A percentile compares a stretch with the other conserved stretches of the same genome.
These are phyloP conservation scores for Butastur rufipennis DNA, from an alignment of 2,113 vertebrate genomes.

Conservation along the genomic window DNA sequence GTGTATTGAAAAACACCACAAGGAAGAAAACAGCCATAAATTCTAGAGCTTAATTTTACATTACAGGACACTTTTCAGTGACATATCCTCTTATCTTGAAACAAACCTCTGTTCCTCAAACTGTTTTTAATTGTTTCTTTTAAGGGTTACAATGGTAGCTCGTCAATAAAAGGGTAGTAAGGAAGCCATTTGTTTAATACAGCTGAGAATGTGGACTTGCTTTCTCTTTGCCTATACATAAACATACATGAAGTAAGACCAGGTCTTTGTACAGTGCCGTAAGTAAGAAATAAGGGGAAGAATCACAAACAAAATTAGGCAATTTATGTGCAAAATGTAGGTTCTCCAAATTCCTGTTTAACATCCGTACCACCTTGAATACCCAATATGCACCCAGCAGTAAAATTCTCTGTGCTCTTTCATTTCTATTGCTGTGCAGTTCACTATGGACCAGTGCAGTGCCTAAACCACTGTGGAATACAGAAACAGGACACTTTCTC, in stretches of 20 bases:
- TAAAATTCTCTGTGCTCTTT: neutral
- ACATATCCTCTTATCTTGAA: slow-evolving; percentile 1
- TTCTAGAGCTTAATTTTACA: slow-evolving; percentile 56
- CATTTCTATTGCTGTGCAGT: neutral
- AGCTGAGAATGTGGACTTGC: neutral
- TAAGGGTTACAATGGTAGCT: neutral
- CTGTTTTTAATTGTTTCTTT: slow-evolving; percentile 1
- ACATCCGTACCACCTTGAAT: neutral
- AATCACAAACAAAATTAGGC: neutral
- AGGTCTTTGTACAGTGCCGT: neutral
- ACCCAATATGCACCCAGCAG: fast-evolving
- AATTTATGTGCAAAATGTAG: neutral
- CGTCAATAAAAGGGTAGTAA: neutral
- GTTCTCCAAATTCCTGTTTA: neutral
- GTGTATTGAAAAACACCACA: slow-evolving; percentile 65
- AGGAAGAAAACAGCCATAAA: slow-evolving; percentile 67
- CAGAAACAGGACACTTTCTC: neutral
- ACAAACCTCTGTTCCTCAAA: neutral
- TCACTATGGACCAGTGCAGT: neutral
- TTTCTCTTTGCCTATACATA: neutral
- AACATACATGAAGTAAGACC: neutral
- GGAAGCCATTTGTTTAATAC: neutral
- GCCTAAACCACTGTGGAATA: neutral
- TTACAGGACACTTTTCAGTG: slow-evolving; percentile 5
- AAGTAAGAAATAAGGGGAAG: neutral